Evolutionary conservation across 2,113 vertebrate species (phyloP), one percentile per base, ranked within the genome.

Genomic region (Malurus cyaneus): DNA sequence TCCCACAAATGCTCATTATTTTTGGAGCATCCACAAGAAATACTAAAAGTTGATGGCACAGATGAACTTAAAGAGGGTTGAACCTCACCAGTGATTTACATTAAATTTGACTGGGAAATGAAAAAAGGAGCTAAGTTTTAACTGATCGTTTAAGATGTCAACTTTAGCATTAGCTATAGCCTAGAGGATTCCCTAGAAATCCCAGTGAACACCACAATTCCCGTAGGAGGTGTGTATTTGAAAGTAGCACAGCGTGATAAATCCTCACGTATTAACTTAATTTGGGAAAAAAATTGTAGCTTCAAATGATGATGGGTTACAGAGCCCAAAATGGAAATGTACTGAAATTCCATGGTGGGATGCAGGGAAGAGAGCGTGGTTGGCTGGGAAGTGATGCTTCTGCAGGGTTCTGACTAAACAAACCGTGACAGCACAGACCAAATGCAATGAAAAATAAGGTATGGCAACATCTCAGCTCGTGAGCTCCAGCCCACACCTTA

Each of bases 381-480:
- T 76, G 84, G 66, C 71, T 73, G 39, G 28, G 36, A 76, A 71
- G 41, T 3, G 26, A 26, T 62, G 60, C 20, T 18, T 59, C 42
- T 53, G 32, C 26, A 20, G 46, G 21, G 24, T 24, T 91, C 44
- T 79, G 57, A 19, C 53, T 81, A 49, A 67, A 79, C 52, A 72
- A 72, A 50, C 61, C 1, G 0, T 49, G 62, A 72, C 65, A 81
- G 18, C 21, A 4, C 18, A 83, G 67, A 66, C 36, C 72, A 77
- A 94, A 89, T 17, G 32, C 59, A 59, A 1, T 77, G 78, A 76
- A 53, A 90, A 86, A 73, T 73, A 5, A 93, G 59, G 61, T 20
- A 13, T 12, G 0, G 5, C 0, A 0, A 34, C 1, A 0, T 36
- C 84, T 81, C 49, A 23, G 80, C 80, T 83, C 59, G 3, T 61